Conservation (phyloP, 1,140 invertebrate species). For the Aphelinus atriplicis region DNA sequence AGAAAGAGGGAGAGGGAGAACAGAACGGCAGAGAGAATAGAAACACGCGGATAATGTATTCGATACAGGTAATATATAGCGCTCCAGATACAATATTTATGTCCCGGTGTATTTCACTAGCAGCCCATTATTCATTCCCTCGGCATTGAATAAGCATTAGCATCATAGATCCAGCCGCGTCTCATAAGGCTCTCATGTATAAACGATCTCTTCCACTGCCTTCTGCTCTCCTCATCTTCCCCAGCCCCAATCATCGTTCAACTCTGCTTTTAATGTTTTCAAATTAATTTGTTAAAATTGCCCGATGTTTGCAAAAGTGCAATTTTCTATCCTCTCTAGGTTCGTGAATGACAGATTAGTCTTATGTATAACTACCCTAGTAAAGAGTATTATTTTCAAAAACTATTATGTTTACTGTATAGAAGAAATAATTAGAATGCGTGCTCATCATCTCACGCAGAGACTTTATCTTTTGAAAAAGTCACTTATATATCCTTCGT, state of each 20-base stretch:
- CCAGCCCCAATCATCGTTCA: background rate
- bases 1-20: conserved; percentile 37
- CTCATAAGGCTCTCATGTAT: conserved; percentile 48
- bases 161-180: conserved; percentile 57
- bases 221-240: background rate
- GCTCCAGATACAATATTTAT: conserved; percentile 66
- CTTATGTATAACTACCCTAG: too few relatives aligned
- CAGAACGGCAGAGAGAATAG: conserved; percentile 48
- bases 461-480: too few relatives aligned
- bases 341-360: too few relatives aligned
- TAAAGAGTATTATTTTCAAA: too few relatives aligned
- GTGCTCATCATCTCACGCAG: too few relatives aligned
- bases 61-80: conserved; percentile 65
- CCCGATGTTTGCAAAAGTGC: too few relatives aligned
- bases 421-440: too few relatives aligned
- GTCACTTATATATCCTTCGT: too few relatives aligned
- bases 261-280: too few relatives aligned
- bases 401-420: too few relatives aligned
- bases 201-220: conserved; percentile 20
- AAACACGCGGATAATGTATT: conserved; percentile 59
- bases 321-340: too few relatives aligned
- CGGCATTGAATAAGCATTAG: conserved; percentile 64
- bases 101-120: conserved; percentile 62
- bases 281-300: too few relatives aligned
- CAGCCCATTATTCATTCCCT: conserved; percentile 64